Evolutionary conservation across 2,113 vertebrate genomes (phyloP).

Genomic region (Kobus ellipsiprymnus): DNA sequence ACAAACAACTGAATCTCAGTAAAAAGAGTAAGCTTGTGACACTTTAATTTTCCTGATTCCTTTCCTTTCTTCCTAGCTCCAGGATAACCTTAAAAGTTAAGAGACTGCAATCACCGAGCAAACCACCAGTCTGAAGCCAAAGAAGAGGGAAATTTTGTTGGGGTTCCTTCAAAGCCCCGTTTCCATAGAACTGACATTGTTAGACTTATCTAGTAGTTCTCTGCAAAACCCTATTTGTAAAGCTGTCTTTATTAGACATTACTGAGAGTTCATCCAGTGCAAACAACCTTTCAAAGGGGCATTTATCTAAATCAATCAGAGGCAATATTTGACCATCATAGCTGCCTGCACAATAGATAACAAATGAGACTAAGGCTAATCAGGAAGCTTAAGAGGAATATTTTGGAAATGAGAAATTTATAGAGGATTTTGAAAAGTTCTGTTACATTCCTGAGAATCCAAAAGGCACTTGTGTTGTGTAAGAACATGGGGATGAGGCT

Average conservation of each 20-base stretch:
- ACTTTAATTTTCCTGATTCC: neutral
- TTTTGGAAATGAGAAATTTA: neutral
- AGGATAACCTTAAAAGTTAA: neutral
- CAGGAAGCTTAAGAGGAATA: neutral
- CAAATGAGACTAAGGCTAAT: neutral
- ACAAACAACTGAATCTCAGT: neutral
- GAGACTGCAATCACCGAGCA: neutral
- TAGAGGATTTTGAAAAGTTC: neutral
- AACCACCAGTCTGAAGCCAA: neutral
- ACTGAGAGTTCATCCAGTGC: neutral
- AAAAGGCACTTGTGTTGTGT: fast-evolving
- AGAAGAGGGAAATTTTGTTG: fast-evolving
- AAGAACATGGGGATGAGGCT: neutral
- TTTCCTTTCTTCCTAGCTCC: neutral
- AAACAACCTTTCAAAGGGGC: neutral
- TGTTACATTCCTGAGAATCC: neutral
- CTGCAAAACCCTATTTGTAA: neutral
- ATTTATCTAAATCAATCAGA: neutral
- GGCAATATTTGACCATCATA: neutral
- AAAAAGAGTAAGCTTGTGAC: neutral
- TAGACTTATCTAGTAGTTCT: neutral
- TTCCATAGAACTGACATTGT: neutral
- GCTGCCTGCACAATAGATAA: neutral
- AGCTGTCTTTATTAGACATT: neutral
- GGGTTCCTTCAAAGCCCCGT: neutral